Percentiles rank a stretch among this genome's conserved stretches.
These are phyloP conservation scores for Anas platyrhynchos DNA, from an alignment of 2,113 vertebrate species.

Conservation along the genomic window DNA sequence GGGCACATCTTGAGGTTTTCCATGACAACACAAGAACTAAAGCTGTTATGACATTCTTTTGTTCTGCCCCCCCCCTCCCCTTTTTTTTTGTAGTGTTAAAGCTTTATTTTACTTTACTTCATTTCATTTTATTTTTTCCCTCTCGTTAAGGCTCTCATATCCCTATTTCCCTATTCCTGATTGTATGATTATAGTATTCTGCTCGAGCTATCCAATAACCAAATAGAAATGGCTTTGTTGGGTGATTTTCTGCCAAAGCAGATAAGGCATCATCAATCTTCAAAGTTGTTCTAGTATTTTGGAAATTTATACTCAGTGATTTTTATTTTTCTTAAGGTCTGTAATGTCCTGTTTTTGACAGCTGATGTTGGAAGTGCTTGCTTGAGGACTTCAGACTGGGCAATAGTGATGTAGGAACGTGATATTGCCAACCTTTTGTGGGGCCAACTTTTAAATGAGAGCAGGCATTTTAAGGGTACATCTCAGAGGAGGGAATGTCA, in stretches of 20 bases:
- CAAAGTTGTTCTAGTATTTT: neutral
- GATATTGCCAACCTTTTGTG: neutral
- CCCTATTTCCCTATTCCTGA: neutral
- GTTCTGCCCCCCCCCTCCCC: fast-evolving
- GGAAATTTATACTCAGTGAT: neutral
- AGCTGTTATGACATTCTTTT: neutral
- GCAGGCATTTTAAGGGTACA: neutral
- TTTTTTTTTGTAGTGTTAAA: neutral
- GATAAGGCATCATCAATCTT: neutral
- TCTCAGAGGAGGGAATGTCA: neutral
- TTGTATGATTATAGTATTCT: fast-evolving
- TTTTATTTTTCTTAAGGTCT: neutral
- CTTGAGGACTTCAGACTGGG: neutral
- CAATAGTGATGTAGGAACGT: neutral
- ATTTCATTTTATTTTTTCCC: too few relatives aligned
- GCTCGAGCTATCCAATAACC: neutral
- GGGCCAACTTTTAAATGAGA: neutral
- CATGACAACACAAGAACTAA: neutral
- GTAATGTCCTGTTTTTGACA: neutral
- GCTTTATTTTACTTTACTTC: neutral
- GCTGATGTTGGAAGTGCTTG: neutral
- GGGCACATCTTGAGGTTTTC: neutral
- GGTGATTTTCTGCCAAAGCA: neutral
- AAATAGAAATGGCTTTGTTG: neutral
- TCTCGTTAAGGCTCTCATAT: neutral